Evolutionary conservation across 2,888 invertebrate species (phyloP), one percentile per base, ranked within the genome.

Genomic region (Encarsia formosa): DNA sequence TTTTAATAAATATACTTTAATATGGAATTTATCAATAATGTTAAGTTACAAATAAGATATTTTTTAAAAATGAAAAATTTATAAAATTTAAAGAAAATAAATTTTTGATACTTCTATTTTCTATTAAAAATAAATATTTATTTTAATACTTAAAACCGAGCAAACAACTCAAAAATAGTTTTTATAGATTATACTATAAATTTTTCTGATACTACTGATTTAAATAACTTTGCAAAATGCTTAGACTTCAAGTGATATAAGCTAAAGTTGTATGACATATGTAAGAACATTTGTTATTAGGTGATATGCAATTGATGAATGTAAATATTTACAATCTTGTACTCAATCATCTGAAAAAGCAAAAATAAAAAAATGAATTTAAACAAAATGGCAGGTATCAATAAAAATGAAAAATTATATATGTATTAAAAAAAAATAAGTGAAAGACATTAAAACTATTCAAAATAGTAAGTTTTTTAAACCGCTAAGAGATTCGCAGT

Each of bases 321-420:
- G 56, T 50, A 49, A 43, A 54, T 56, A 50, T 48, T 47, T 53
- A 56, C 19, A 53, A 42, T 44, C 37, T 43, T 51, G 44, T 48
- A 54, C 41, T 50, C 44, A 48, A 48, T 48, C 16, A 50, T n/a
- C 35, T 23, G 42, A 50, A 39, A 41, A 42, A 51, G 39, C 34
- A 11, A 42, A 31, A 49, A 49, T 23, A 45, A 56, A 38, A 38
- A 23, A 24, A 41, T 41, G 38, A 29, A 16, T 32, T 37, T 39
- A 11, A 18, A 31, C 47, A 44, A 40, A 26, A 29, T 32, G 34
- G 20, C 26, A 3, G 29, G 41, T 18, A 44, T 31, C 6, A 32
- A 37, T 16, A 22, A 51, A 22, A 40, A 20, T 19, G 19, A 45
- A 23, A 26, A 23, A 46, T 38, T 37, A 34, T 20, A 38, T 6